Base-by-base conservation (phyloP, 2,888 invertebrate species). In the Loripinus fragilis region DNA sequence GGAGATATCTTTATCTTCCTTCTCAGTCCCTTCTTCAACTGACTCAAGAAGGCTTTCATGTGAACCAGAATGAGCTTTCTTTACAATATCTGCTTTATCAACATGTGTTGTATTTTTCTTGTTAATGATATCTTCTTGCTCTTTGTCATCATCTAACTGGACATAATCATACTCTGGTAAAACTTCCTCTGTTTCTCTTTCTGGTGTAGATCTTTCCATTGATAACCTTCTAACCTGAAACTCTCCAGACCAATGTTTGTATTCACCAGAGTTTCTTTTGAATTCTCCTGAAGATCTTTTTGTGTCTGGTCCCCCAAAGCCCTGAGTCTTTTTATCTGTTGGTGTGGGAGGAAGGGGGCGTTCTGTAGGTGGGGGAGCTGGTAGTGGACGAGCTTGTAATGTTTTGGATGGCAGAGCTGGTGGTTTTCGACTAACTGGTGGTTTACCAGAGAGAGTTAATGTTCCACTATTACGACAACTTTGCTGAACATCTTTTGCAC, bases 111-210 rank as follows among this genome's bases (percentile, higher is more conserved):
- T 38, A 45, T 35, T 28, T 45, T 70, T 55, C 35, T 33, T 33
- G 12, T 10, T 30, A 48, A n/a, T 66, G 20, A 65, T 52, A 35
- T 45, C 30, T 45, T 69, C 45, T 15, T 64, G 45, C 17, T 68
- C 50, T 50, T 71, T 38, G n/a, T 83, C 82, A 1, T 97, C 96
- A 96, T 92, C 94, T 75, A 98, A 95, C 67, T 90, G 89, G n/a
- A 98, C 97, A 92, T 98, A 98, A 93, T 98, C 98, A 92, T 97
- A 97, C 92, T 98, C 98, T 90, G 97, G 97, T 30, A 96, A 95
- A 95, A 96, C 96, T 77, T 96, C 96, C 85, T 71, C 82, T 33
- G 52, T 25, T 15, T 70, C 70, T 42, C 30, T 75, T 23, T 84
- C 81, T 20, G 55, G 69, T 38, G 68, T 77, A 41, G 42, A 33